phyloP scores from a whole-genome alignment of 2,113 vertebrate genomes.

The Dipodomys ordii region DNA sequence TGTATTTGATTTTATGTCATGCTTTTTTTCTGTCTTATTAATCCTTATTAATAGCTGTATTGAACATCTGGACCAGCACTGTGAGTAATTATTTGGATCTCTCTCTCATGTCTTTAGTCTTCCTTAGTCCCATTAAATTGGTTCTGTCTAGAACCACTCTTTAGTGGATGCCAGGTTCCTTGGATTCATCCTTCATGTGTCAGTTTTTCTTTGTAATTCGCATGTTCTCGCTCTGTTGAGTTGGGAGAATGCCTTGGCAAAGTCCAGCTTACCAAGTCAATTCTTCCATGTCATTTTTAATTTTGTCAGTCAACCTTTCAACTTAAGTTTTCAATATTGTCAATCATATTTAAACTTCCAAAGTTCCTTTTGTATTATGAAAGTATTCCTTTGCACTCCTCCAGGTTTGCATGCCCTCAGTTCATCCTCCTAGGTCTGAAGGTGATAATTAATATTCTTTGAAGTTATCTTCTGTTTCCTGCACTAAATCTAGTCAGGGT shows the following conservation, averaged over 20 bases:
- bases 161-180: not conserved
- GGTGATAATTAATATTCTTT: not conserved
- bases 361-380: slow-evolving; percentile 26
- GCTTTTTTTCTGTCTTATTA: not conserved
- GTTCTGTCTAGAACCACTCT: not conserved
- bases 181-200: not conserved
- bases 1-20: not conserved
- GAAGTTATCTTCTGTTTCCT: slow-evolving; percentile 27
- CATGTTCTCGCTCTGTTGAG: slow-evolving; percentile 19
- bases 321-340: slow-evolving; percentile 48
- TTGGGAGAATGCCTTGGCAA: not conserved
- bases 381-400: not conserved
- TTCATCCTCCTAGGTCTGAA: not conserved
- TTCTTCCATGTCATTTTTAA: slow-evolving; percentile 44
- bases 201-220: slow-evolving; percentile 18
- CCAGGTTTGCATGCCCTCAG: not conserved
- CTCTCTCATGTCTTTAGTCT: not conserved
- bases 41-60: not conserved
- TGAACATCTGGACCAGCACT: not conserved
- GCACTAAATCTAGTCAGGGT: not conserved
- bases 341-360: slow-evolving; percentile 54
- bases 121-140: not conserved
- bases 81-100: not conserved
- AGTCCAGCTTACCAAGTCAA: not conserved
- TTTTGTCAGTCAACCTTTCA: not conserved